Conservation (phyloP, 2,797 vertebrate species). For the Sebastes diploproa region DNA sequence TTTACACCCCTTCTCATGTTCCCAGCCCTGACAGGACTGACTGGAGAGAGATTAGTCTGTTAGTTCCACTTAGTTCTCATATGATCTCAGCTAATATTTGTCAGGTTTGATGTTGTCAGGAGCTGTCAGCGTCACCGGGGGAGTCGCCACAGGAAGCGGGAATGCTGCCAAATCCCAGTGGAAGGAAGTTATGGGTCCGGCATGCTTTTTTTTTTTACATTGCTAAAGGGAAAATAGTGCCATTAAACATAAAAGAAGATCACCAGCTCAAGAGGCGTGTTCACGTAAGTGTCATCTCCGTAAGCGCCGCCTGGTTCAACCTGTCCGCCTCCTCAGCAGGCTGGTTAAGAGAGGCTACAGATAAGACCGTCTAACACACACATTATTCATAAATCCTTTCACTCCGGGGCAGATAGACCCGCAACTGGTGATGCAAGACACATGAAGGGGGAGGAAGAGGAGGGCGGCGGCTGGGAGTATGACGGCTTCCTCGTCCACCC, state of each 20-base stretch:
- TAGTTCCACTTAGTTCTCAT: slow-evolving; percentile 43
- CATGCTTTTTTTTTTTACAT: background rate
- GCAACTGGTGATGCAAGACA: slow-evolving; percentile 35
- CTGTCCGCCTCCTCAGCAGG: slow-evolving; percentile 65
- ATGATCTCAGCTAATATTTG: slow-evolving; percentile 51
- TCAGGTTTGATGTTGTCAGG: slow-evolving; percentile 47
- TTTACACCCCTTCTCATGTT: slow-evolving; percentile 9
- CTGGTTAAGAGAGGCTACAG: slow-evolving; percentile 52
- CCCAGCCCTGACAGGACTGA: slow-evolving; percentile 5
- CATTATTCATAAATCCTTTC: slow-evolving; percentile 56
- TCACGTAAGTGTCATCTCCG: slow-evolving; percentile 66
- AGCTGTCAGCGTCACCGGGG: slow-evolving; percentile 5
- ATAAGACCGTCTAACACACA: slow-evolving; percentile 47
- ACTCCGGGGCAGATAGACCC: slow-evolving; percentile 25
- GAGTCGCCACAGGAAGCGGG: slow-evolving; percentile 18
- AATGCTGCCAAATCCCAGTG: background rate
- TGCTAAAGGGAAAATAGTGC: background rate
- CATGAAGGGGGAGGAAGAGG: background rate
- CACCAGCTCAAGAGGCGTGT: slow-evolving; percentile 48
- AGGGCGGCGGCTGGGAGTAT: background rate
- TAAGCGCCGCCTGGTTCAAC: slow-evolving; percentile 51
- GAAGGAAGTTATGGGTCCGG: background rate
- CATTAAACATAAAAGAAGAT: slow-evolving; percentile 11
- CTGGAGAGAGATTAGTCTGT: slow-evolving; percentile 28
- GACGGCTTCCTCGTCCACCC: slow-evolving; percentile 33